Base-by-base conservation (phyloP, 2,113 vertebrate species). In the Eleginops maclovinus region DNA sequence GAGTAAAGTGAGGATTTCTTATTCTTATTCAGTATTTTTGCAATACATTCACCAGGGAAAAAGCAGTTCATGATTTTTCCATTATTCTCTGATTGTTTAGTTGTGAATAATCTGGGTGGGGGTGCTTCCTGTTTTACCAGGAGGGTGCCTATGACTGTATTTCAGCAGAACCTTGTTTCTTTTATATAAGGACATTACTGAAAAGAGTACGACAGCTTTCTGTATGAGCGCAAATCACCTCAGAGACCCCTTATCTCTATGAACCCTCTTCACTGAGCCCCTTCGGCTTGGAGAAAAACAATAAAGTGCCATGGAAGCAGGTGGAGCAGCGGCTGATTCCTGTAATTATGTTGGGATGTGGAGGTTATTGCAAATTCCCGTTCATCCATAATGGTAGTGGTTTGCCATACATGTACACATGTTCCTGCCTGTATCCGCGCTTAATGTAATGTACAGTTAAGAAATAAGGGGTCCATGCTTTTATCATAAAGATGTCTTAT, bases 221-320 rank as follows among this genome's bases (percentile, higher is more conserved):
- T 70, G 19, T 26, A n/a, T 15, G 41, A 36, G 56, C 46, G 22
- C 61, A 75, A 59, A 85, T 63, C 74, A 83, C 77, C 79, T 81
- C 60, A 54, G 77, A 65, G 74, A 72, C 67, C 63, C 74, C 79
- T 74, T n/a, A 46, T 81, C 56, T 61, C 59, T 47, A 14, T 77
- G 15, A 80, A 81, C 41, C 49, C 56, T 63, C 51, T 49, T 5
- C 1, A 36, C 65, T 73, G 24, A 69, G 67, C 55, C 41, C 46
- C 17, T 40, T 9, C 59, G 55, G 46, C 40, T 41, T 28, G 41
- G n/a, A 36, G 70, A 50, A 76, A n/a, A 73, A 79, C 31, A 55
- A 17, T 50, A 65, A 81, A 84, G 67, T 84, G 55, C 81, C 62
- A 68, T 61, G 49, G 67, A 73, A 50, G 76, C 84, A 84, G 72